phyloP scores from a whole-genome alignment of 2,797 vertebrate genomes.

The Brachyalestes nurse region DNA sequence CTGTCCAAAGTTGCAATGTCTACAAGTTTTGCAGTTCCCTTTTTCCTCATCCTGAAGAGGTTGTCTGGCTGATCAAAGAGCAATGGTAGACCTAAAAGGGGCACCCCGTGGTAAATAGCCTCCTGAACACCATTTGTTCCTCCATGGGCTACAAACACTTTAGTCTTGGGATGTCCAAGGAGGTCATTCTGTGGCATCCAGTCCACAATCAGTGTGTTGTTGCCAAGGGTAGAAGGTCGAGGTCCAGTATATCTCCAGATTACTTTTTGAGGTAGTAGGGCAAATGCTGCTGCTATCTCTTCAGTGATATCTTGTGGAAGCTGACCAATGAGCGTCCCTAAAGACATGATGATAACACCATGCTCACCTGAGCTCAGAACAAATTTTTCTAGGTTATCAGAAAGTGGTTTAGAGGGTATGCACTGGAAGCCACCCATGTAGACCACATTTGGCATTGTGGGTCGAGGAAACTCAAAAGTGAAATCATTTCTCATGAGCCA shows the following conservation, averaged over 20 bases:
- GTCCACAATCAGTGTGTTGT: constrained; percentile 61
- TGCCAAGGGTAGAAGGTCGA: constrained; percentile 56
- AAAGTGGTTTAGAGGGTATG: constrained; percentile 59
- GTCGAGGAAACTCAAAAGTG: constrained; percentile 69
- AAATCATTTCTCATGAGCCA: constrained; percentile 72
- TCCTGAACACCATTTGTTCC: constrained; percentile 63
- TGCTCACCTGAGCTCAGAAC: constrained; percentile 61
- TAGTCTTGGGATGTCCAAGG: constrained; percentile 62
- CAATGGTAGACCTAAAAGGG: constrained; percentile 61
- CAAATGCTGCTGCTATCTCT: constrained; percentile 60
- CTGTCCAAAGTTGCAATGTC: constrained; percentile 50
- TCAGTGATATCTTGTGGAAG: constrained; percentile 56
- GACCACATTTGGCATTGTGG: constrained; percentile 68
- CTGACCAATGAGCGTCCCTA: constrained; percentile 55
- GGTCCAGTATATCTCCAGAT: constrained; percentile 60
- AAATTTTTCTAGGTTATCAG: constrained; percentile 60
- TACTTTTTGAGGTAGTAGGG: constrained; percentile 60
- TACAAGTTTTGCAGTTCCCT: constrained; percentile 58
- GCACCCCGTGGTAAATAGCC: constrained; percentile 62
- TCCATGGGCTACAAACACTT: constrained; percentile 61
- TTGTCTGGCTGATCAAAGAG: constrained; percentile 61
- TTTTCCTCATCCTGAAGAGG: constrained; percentile 52
- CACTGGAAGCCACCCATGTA: constrained; percentile 71
- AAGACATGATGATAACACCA: constrained; percentile 67
- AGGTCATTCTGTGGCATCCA: constrained; percentile 67